Base-by-base conservation (phyloP, 2,888 invertebrate genomes). In the Ophion slaviceki region DNA sequence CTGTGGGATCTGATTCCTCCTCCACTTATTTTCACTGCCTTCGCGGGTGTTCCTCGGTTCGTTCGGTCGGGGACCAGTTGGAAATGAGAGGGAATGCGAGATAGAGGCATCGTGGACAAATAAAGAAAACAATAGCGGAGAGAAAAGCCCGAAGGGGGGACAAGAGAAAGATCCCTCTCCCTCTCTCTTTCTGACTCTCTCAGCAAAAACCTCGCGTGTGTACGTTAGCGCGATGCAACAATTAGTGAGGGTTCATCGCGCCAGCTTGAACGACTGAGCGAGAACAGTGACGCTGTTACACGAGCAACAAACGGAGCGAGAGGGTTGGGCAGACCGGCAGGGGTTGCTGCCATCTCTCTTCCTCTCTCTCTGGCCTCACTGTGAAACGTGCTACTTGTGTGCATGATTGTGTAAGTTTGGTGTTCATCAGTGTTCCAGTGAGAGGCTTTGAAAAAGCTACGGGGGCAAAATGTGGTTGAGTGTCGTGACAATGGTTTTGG, bases 401-500 rank as follows among this genome's bases (percentile, higher is more conserved):
- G 76, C 74, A 71, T 72, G 77, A 77, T 68, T 81, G 53, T 74
- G 62, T 57, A 57, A 67, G 57, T 67, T 59, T 28, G 61, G 75
- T 70, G 81, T 81, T 81, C 81, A 76, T 84, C 72, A 80, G 88
- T 88, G 87, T 80, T 74, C 57, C 68, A 66, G 85, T 80, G 90
- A 88, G 88, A 79, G 85, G 74, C 61, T 62, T 64, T 72, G 88
- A 76, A 85, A 88, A 89, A 80, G 86, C 77, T 68, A 81, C 79
- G 79, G 82, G 82, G 86, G 88, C 89, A 92, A 92, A 91, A 92
- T 93, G 92, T 90, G 91, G 89, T 89, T 90, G 91, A 91, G 91
- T 91, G 89, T 89, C 87, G 91, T 90, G 90, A 91, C 89, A 87
- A 82, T 90, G 88, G 88, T 92, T 88, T 89, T 89, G 89, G 89